Percentiles rank a stretch among this genome's conserved stretches.
Evolutionary conservation across 2,797 vertebrate species (phyloP).

Genomic region (Xiphorhynchus erythropygius): DNA sequence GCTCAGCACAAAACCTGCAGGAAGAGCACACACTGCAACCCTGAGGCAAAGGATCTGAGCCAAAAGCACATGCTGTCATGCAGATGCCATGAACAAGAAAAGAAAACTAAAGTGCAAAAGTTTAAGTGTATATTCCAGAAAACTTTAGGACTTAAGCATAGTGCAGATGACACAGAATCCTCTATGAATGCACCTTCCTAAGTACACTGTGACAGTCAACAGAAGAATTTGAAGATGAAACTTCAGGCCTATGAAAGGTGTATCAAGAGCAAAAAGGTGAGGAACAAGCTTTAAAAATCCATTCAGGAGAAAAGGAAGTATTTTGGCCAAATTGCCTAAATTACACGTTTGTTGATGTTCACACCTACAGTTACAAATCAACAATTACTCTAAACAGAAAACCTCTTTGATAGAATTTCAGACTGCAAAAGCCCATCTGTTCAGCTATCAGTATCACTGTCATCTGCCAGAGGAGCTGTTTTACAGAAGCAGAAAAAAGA

Average conservation of each 20-base stretch:
- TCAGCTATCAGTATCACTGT: slow-evolving; percentile 35
- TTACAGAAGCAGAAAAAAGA: not conserved
- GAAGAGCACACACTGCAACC: not conserved
- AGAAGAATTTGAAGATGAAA: not conserved
- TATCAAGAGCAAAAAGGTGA: not conserved
- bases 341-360: slow-evolving; percentile 57
- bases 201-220: not conserved
- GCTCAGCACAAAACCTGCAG: not conserved
- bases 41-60: not conserved
- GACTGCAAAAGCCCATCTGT: slow-evolving; percentile 54
- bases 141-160: not conserved
- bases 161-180: not conserved
- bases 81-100: not conserved
- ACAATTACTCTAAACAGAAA: slow-evolving; percentile 54
- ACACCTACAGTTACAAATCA: slow-evolving; percentile 54
- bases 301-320: not conserved
- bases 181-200: not conserved
- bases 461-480: slow-evolving; percentile 33
- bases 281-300: not conserved
- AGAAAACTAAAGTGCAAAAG: not conserved
- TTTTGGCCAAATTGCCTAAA: not conserved
- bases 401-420: slow-evolving; percentile 18
- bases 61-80: not conserved
- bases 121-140: not conserved
- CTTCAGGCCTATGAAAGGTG: not conserved